Evolutionary conservation across 2,113 vertebrate species (phyloP), one percentile per base, ranked within the genome.

Genomic region (Colossoma macropomum): DNA sequence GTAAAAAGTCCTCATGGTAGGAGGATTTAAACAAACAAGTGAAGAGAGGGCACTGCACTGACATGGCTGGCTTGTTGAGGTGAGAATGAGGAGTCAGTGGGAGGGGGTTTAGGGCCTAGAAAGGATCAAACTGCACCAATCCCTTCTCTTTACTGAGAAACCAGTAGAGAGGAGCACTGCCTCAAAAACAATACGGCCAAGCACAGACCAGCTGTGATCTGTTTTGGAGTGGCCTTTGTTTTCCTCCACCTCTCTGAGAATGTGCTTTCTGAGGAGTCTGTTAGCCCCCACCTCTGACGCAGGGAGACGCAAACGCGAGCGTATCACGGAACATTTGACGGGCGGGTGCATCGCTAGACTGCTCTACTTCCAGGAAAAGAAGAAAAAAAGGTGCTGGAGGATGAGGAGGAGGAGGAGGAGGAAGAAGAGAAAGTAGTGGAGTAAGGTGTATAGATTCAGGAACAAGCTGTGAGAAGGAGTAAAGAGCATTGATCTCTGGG

Each of bases 331-430:
- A 94, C 92, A 94, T 94, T 92, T 93, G 92, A 94, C 86, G 72
- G 85, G 89, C 82, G 85, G 87, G 86, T 93, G 93, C 91, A 90
- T 94, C 92, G 92, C 86, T 90, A 92, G 92, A 89, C 91, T 89
- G 91, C 91, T 91, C 91, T 93, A 93, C 94, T 90, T 92, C 92
- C 93, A 95, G 85, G 82, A 86, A 81, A 83, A 71, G 56, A 68
- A 19, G 32, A 76, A 54, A 59, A 21, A 34, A 45, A 32, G 73
- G n/a, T n/a, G 60, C 91, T 86, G 90, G 91, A 85, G 84, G 88
- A 90, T 90, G 87, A 88, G 89, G 90, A 90, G 84, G 87, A 89
- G 60, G 89, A 45, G 15, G 90, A 90, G 73, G 66, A 50, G 34
- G 21, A 74, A 38, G 25, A n/a, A 75, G 74, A 41, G 34, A 52